These are phyloP conservation scores for Neogobius melanostomus DNA, from an alignment of 2,113 vertebrate genomes.

Conservation along the genomic window DNA sequence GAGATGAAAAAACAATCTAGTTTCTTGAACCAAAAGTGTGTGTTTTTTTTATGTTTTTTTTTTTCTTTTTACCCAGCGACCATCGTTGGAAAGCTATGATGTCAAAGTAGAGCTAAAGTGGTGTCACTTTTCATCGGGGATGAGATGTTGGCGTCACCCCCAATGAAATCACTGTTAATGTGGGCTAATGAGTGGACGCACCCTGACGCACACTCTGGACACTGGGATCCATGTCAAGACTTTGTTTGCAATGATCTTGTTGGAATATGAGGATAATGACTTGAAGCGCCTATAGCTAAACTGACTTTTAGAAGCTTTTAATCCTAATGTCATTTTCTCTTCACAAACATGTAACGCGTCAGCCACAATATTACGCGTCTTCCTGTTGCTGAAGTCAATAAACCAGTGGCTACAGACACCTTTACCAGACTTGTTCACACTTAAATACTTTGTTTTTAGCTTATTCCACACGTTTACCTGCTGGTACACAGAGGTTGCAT, in stretches of 20 bases:
- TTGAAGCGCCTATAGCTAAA: too few relatives aligned
- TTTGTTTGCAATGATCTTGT: background rate
- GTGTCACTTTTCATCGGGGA: slow-evolving; percentile 49
- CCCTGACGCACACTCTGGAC: slow-evolving; percentile 45
- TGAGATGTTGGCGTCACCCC: slow-evolving; percentile 58
- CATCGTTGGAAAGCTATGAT: slow-evolving; percentile 55
- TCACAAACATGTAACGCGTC: too few relatives aligned
- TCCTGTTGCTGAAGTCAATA: too few relatives aligned
- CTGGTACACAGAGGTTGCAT: too few relatives aligned
- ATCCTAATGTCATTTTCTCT: too few relatives aligned
- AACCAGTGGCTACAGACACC: too few relatives aligned
- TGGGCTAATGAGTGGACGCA: slow-evolving; percentile 64
- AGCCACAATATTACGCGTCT: too few relatives aligned
- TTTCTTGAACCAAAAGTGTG: slow-evolving; percentile 59
- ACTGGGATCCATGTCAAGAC: slow-evolving; percentile 59
- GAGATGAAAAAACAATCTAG: slow-evolving; percentile 71
- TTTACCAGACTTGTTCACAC: too few relatives aligned
- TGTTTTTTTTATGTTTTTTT: slow-evolving; percentile 14
- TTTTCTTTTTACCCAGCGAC: background rate
- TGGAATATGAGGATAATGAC: too few relatives aligned
- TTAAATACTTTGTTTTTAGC: too few relatives aligned
- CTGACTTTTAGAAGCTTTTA: too few relatives aligned
- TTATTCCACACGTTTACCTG: too few relatives aligned
- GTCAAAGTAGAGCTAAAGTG: slow-evolving; percentile 33
- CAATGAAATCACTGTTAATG: slow-evolving; percentile 66